Evolutionary conservation across 2,888 invertebrate genomes (phyloP).

Genomic region (Laspeyria flexula): DNA sequence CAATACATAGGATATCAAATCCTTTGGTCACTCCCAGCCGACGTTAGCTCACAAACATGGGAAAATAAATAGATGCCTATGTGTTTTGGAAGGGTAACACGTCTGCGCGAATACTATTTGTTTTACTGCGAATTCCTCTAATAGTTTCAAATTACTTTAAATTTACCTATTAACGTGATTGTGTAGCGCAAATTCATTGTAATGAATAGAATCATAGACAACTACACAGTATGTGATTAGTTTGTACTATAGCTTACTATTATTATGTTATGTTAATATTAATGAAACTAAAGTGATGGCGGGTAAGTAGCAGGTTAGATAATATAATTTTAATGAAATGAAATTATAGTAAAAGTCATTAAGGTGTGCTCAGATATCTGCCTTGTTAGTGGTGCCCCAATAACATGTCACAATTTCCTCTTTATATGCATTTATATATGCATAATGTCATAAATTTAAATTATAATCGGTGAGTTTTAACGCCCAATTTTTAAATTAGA

Average conservation of each 20-base stretch:
- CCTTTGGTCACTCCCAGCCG: conserved; percentile 18
- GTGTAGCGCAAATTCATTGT: background rate
- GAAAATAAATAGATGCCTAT: conserved; percentile 71
- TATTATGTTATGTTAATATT: conserved; percentile 46
- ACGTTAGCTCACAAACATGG: conserved; percentile 73
- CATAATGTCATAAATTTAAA: conserved; percentile 78
- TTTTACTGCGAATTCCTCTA: conserved; percentile 72
- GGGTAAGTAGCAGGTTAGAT: conserved; percentile 46
- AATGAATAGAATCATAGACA: conserved; percentile 10
- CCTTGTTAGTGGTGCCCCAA: conserved; percentile 71
- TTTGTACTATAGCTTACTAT: conserved; percentile 48
- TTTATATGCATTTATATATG: conserved; percentile 69
- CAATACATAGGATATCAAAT: conserved; percentile 46
- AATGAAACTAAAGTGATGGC: conserved; percentile 47
- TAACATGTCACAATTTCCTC: conserved; percentile 69
- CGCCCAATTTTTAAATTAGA: conserved; percentile 81
- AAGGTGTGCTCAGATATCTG: conserved; percentile 51
- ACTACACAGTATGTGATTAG: no score
- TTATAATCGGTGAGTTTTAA: conserved; percentile 81
- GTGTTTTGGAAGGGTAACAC: conserved; percentile 71
- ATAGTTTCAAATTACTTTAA: conserved; percentile 67
- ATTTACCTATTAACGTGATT: conserved; percentile 27
- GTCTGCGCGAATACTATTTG: conserved; percentile 81
- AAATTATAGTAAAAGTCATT: conserved; percentile 55
- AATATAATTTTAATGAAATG: conserved; percentile 52